Conservation (phyloP, 1,140 invertebrate genomes). For the Ptiloglossa arizonensis region DNA sequence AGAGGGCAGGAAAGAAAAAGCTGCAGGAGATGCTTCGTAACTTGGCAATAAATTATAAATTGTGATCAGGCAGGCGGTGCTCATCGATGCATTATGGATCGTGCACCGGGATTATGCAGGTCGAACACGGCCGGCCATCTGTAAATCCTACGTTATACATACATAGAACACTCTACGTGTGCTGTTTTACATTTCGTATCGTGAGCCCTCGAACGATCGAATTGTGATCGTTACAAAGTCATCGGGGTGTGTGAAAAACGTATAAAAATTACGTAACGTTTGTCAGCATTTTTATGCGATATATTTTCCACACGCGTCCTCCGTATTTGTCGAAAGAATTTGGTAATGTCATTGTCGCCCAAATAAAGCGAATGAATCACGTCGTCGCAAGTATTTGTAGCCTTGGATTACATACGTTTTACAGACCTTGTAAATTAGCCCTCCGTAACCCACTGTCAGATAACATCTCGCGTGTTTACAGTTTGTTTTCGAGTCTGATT, state of each 20-base stretch:
- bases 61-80: conserved; percentile 61
- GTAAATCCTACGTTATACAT: conserved; percentile 34
- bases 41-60: conserved; percentile 70
- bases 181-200: conserved; percentile 34
- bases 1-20: conserved; percentile 9
- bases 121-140: conserved; percentile 20
- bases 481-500: not conserved
- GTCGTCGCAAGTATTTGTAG: not conserved
- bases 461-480: not conserved
- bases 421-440: conserved; percentile 25
- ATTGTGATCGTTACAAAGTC: conserved; percentile 11
- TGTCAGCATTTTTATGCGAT: not conserved
- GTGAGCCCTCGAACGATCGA: conserved; percentile 19
- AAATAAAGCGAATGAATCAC: not conserved
- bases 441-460: not conserved
- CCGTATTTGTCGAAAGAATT: not conserved
- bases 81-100: conserved; percentile 69
- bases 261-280: not conserved
- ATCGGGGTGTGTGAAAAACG: not conserved
- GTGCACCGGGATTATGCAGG: conserved; percentile 54
- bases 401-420: not conserved
- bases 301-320: not conserved
- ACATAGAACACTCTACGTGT: conserved; percentile 5
- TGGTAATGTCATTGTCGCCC: not conserved
- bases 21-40: conserved; percentile 49